phyloP scores from a whole-genome alignment of 1,140 invertebrate genomes.

The Sycobia sp. region DNA sequence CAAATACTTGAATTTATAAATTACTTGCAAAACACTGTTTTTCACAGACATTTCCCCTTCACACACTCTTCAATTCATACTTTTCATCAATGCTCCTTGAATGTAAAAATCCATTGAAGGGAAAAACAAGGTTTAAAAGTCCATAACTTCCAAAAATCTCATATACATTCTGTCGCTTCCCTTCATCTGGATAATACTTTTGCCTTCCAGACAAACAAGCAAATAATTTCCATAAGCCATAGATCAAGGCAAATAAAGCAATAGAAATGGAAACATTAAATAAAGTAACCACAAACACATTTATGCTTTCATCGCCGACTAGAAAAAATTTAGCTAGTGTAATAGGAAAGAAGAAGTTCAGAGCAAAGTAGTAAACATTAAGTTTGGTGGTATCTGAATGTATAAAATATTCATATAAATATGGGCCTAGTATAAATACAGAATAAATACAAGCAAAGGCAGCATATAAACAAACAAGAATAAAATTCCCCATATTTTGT shows the following conservation, averaged over 20 bases:
- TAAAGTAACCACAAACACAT: constrained; percentile 41
- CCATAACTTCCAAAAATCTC: constrained; percentile 51
- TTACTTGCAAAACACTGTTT: constrained; percentile 1
- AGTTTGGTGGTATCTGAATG: constrained; percentile 36
- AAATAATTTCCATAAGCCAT: constrained; percentile 46
- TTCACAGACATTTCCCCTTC: constrained; percentile 2
- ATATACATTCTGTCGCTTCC: constrained; percentile 37
- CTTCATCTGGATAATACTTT: constrained; percentile 37
- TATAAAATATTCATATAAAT: constrained; percentile 45
- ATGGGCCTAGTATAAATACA: constrained; percentile 40
- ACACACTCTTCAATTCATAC: constrained; percentile 44
- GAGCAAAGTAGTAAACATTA: constrained; percentile 40
- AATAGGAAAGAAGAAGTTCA: constrained; percentile 49
- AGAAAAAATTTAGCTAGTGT: constrained; percentile 41
- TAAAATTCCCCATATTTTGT: constrained; percentile 51
- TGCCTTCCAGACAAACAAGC: constrained; percentile 44
- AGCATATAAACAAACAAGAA: constrained; percentile 47
- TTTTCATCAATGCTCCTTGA: constrained; percentile 43
- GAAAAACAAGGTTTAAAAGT: constrained; percentile 47
- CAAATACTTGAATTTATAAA: neutral
- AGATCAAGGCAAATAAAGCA: constrained; percentile 39
- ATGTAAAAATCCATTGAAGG: constrained; percentile 46
- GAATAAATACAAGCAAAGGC: constrained; percentile 47
- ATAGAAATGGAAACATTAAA: constrained; percentile 45
- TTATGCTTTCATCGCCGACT: constrained; percentile 35